phyloP scores from a whole-genome alignment of 2,113 vertebrate species.

The Beaufortia kweichowensis region DNA sequence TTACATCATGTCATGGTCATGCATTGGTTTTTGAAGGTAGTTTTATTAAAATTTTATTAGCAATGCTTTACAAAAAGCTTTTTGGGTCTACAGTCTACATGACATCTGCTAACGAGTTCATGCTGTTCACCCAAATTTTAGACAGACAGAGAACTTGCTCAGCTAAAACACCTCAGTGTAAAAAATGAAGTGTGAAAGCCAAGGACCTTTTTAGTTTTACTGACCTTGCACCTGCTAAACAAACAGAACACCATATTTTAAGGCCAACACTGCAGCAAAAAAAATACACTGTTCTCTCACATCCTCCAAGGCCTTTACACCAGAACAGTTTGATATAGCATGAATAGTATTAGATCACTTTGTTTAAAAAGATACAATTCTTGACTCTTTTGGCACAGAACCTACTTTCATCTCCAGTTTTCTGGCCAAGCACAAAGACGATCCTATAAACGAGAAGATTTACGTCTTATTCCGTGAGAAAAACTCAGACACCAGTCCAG shows the following conservation, averaged over 20 bases:
- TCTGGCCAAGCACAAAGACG: constrained; percentile 70
- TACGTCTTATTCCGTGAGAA: constrained; percentile 91
- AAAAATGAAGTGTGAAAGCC: background rate
- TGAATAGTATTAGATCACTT: too few relatives aligned
- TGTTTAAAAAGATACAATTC: background rate
- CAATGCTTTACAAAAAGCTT: too few relatives aligned
- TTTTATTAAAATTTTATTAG: too few relatives aligned
- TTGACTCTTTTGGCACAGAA: constrained; percentile 67
- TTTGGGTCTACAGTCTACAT: too few relatives aligned
- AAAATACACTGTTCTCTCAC: background rate
- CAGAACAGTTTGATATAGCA: too few relatives aligned
- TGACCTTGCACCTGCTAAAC: background rate
- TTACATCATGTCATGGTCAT: background rate
- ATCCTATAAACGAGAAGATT: constrained; percentile 84
- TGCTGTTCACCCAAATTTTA: too few relatives aligned
- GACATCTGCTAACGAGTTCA: too few relatives aligned
- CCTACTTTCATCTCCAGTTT: constrained; percentile 85
- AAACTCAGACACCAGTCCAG: constrained; percentile 80
- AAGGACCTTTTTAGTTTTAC: background rate
- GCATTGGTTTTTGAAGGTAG: too few relatives aligned
- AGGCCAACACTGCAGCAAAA: too few relatives aligned
- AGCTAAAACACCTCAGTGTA: too few relatives aligned
- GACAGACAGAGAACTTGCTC: too few relatives aligned
- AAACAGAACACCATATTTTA: background rate
- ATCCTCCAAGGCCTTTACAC: too few relatives aligned